Evolutionary conservation across 2,888 invertebrate genomes (phyloP).

Genomic region (Ochlodes sylvanus): DNA sequence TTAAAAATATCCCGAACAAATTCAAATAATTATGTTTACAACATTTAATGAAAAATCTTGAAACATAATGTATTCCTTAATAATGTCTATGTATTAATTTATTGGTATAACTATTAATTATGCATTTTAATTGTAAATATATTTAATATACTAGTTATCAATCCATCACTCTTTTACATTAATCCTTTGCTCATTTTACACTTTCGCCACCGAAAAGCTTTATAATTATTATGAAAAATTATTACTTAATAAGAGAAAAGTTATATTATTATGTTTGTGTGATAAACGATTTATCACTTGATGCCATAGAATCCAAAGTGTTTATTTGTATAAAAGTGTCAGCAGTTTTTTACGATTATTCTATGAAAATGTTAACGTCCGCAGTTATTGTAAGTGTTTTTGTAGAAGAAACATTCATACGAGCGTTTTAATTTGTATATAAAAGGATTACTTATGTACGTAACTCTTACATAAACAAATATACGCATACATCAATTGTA

Average conservation of each 20-base stretch:
- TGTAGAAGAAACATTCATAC: too few relatives aligned
- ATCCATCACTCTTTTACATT: background rate
- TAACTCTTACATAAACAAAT: too few relatives aligned
- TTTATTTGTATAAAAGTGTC: slow-evolving; percentile 29
- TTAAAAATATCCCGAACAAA: background rate
- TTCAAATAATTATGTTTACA: background rate
- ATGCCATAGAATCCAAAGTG: slow-evolving; percentile 53
- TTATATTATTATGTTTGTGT: slow-evolving; percentile 22
- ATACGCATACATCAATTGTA: too few relatives aligned
- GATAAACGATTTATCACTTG: background rate
- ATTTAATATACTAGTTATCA: background rate
- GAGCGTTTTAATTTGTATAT: too few relatives aligned
- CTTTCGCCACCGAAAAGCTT: slow-evolving; percentile 33
- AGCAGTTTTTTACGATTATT: background rate
- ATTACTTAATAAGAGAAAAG: slow-evolving; percentile 49
- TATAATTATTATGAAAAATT: slow-evolving; percentile 6
- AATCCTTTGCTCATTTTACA: background rate
- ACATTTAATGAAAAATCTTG: background rate
- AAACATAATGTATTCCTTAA: too few relatives aligned
- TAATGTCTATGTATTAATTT: background rate
- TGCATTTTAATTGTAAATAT: background rate
- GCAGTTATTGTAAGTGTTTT: too few relatives aligned
- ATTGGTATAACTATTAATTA: background rate
- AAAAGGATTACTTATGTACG: too few relatives aligned
- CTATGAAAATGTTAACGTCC: too few relatives aligned